Conservation (phyloP, 2,888 invertebrate species). For the Drosophila mercatorum region DNA sequence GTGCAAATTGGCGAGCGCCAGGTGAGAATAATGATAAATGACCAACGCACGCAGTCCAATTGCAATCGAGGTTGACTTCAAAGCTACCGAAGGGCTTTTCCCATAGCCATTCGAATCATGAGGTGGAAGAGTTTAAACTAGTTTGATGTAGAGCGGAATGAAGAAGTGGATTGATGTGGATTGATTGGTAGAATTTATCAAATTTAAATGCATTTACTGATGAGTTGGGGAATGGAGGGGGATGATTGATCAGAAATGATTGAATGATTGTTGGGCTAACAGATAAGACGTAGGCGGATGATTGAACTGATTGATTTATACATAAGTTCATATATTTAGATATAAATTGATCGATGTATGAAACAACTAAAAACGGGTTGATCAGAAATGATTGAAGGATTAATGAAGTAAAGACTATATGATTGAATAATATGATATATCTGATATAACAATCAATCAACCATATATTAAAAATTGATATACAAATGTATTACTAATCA, state of each 20-base stretch:
- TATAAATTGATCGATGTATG: too few relatives aligned
- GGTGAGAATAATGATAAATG: slow-evolving; percentile 80
- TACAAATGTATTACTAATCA: too few relatives aligned
- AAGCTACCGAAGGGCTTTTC: not conserved
- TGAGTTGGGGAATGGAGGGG: not conserved
- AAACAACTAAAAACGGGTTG: too few relatives aligned
- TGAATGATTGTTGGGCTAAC: not conserved
- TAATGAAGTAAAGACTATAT: too few relatives aligned
- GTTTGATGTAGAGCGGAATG: not conserved
- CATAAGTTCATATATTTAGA: too few relatives aligned
- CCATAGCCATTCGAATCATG: not conserved
- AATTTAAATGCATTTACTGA: not conserved
- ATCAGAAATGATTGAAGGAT: too few relatives aligned
- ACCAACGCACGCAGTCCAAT: slow-evolving; percentile 1
- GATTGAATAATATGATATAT: too few relatives aligned
- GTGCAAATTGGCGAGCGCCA: slow-evolving; percentile 86
- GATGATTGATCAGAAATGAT: too few relatives aligned
- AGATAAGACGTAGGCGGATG: not conserved
- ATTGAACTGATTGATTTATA: too few relatives aligned
- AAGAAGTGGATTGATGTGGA: not conserved
- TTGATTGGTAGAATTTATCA: not conserved
- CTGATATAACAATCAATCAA: too few relatives aligned
- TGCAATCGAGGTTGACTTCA: slow-evolving; percentile 2
- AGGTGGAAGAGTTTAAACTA: too few relatives aligned
- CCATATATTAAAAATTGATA: too few relatives aligned